phyloP scores from a whole-genome alignment of 2,797 vertebrate genomes.

The Cirrhinus mrigala region DNA sequence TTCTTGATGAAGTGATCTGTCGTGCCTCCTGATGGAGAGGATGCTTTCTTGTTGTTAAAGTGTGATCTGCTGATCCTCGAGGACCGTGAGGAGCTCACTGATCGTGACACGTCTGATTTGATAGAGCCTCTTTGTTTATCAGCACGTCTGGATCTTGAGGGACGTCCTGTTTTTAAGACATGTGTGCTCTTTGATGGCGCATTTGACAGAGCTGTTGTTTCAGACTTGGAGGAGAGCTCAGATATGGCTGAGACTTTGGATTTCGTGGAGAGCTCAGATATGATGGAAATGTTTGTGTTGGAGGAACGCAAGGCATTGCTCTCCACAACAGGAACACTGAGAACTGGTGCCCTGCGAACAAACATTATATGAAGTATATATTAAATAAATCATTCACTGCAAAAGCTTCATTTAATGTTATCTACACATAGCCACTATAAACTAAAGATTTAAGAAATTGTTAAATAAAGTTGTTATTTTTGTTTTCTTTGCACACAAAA shows the following conservation, averaged over 20 bases:
- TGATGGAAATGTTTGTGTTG: constrained; percentile 63
- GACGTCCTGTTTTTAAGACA: constrained; percentile 57
- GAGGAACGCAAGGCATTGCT: constrained; percentile 31
- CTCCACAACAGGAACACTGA: constrained; percentile 29
- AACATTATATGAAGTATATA: background rate
- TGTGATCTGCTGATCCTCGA: constrained; percentile 45
- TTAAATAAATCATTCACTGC: too few species aligned
- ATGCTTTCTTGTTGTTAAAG: constrained; percentile 55
- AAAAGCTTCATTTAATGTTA: background rate
- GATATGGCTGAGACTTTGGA: constrained; percentile 70
- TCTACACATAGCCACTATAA: background rate
- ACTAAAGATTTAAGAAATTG: too few species aligned
- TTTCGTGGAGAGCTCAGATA: constrained; percentile 68
- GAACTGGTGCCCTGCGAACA: constrained; percentile 34
- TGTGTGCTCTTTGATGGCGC: constrained; percentile 60
- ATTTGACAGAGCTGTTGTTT: constrained; percentile 64
- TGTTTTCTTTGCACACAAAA: too few species aligned
- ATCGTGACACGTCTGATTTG: constrained; percentile 34
- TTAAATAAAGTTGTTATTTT: too few species aligned
- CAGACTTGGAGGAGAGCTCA: constrained; percentile 67
- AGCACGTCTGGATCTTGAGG: constrained; percentile 12
- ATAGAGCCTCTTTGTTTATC: constrained; percentile 1
- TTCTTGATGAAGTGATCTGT: constrained; percentile 64
- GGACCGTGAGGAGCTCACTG: constrained; percentile 21
- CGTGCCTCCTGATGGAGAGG: constrained; percentile 51